Base-by-base conservation (phyloP, 2,113 vertebrate genomes). In the Budorcas taxicolor region DNA sequence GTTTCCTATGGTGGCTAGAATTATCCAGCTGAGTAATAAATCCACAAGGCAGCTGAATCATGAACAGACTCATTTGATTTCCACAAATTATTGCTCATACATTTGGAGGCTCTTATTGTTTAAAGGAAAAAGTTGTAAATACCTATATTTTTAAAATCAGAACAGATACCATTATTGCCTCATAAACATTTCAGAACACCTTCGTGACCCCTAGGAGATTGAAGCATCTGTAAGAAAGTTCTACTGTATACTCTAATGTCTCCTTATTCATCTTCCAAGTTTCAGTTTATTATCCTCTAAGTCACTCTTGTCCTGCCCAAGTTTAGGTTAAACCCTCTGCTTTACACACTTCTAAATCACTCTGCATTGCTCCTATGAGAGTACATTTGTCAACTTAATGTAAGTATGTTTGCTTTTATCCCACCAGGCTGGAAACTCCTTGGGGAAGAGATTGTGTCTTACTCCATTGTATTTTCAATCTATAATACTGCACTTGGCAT, bases 21-120 rank as follows among this genome's bases (percentile, higher is more conserved):
- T 97, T 88, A 87, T 53, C 23, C 55, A 93, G 53, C 78, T 92
- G 57, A 92, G 31, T 95, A 60, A 60, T 87, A 96, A 95, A 87
- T 45, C 50, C 89, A 96, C 36, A 93, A 67, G 91, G 67, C 47
- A 80, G 60, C 71, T 97, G 94, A 87, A 71, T 95, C 80, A 87
- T 87, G 33, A 90, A 71, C 74, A 90, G 53, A 52, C 21, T 17
- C 57, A 36, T 93, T 78, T 95, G 12, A 89, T 96, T 96, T 90
- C 92, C 57, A 67, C 58, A 94, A 85, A 64, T 95, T 58, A 94
- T 96, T 90, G 25, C 64, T 87, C n/a, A 50, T 47, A 80, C 25
- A 53, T 71, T 78, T 88, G 29, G 27, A 94, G 43, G 33, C 12
- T 25, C 47, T 82, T 13, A 31, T 17, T 91, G 43, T 83, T 96